A percentile compares a stretch with the other conserved stretches of the same genome.
Conservation (phyloP, 2,888 invertebrate species). For the Andrena hattorfiana region DNA sequence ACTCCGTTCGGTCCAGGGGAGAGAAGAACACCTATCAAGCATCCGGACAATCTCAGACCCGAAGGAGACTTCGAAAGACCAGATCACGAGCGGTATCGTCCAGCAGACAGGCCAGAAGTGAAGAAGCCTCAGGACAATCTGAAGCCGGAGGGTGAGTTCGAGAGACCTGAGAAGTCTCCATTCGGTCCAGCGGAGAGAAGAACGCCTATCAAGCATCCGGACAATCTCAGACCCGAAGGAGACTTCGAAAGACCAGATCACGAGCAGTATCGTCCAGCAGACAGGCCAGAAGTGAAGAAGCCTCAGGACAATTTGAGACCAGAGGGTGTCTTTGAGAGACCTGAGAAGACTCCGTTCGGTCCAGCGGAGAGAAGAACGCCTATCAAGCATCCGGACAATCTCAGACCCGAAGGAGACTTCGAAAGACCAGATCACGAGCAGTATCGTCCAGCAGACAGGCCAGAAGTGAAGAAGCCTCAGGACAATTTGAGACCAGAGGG, state of each 20-base stretch:
- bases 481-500: constrained; percentile 84
- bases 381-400: constrained; percentile 77
- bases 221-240: no score
- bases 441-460: constrained; percentile 82
- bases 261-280: no score
- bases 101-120: no score
- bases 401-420: constrained; percentile 69
- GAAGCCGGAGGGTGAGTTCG: no score
- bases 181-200: no score
- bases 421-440: constrained; percentile 82
- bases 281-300: constrained; percentile 86
- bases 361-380: constrained; percentile 86
- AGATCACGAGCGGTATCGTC: no score
- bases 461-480: constrained; percentile 81
- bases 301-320: constrained; percentile 87
- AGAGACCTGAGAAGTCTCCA: no score
- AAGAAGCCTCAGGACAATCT: no score
- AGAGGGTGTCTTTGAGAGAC: constrained; percentile 86
- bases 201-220: no score
- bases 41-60: constrained; percentile 86
- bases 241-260: no score
- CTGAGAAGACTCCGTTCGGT: constrained; percentile 80
- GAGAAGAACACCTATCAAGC: constrained; percentile 79
- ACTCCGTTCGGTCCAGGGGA: no score
- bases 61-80: constrained; percentile 88